These are phyloP conservation scores for Dicroscelio sp. DNA, from an alignment of 2,888 invertebrate species.

Conservation along the genomic window DNA sequence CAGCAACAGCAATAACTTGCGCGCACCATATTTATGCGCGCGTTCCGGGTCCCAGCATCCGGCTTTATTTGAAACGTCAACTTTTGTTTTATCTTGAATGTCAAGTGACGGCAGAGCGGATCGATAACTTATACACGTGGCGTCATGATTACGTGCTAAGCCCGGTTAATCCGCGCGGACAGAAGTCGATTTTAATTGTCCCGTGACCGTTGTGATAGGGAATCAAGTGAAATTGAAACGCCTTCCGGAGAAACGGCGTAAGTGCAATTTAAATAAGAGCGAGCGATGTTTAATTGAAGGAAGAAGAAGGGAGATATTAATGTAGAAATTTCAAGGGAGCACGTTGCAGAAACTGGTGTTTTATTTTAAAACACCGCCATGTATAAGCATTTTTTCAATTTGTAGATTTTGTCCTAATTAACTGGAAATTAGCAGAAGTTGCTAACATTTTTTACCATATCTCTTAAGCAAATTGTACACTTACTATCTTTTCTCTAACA, in stretches of 20 bases:
- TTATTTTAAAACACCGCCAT: too few species aligned
- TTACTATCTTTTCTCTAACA: too few species aligned
- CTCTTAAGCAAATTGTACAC: too few species aligned
- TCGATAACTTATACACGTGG: slow-evolving; percentile 75
- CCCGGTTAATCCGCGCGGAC: slow-evolving; percentile 47
- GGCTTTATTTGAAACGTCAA: slow-evolving; percentile 53
- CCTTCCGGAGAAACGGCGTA: neutral
- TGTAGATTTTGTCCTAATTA: too few species aligned
- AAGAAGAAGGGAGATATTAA: too few species aligned
- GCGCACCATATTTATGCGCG: slow-evolving; percentile 28
- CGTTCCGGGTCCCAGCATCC: slow-evolving; percentile 33
- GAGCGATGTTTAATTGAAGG: too few species aligned
- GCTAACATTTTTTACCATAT: too few species aligned
- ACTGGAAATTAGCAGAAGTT: too few species aligned
- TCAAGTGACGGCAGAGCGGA: slow-evolving; percentile 61
- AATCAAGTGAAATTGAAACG: slow-evolving; percentile 46
- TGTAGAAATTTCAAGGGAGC: too few species aligned
- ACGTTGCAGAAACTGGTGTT: too few species aligned
- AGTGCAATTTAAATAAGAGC: neutral
- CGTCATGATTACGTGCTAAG: slow-evolving; percentile 47
- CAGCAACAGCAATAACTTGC: slow-evolving; percentile 2
- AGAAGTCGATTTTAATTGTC: slow-evolving; percentile 56
- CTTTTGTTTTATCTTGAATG: slow-evolving; percentile 67
- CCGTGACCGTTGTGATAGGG: neutral
- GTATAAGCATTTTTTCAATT: too few species aligned